These are phyloP conservation scores for Tenebrio molitor DNA, from an alignment of 1,140 invertebrate genomes.

Conservation along the genomic window DNA sequence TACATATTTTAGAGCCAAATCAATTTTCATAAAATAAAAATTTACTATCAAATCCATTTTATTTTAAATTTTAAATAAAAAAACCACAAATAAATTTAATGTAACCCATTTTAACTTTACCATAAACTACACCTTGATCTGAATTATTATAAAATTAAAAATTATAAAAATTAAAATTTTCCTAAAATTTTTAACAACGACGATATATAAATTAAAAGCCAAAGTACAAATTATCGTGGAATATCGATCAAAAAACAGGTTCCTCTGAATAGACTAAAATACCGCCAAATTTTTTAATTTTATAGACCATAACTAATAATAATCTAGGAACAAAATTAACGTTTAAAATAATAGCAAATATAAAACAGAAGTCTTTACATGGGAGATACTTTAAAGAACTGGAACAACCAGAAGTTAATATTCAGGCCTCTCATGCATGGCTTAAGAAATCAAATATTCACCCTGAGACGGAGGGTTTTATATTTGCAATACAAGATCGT, in stretches of 20 bases:
- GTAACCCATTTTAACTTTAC: constrained; percentile 70
- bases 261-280: too few relatives aligned
- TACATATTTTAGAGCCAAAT: constrained; percentile 66
- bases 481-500: too few relatives aligned
- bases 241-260: too few relatives aligned
- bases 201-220: constrained; percentile 70
- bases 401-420: too few relatives aligned
- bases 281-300: too few relatives aligned
- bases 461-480: too few relatives aligned
- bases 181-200: constrained; percentile 70
- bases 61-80: constrained; percentile 62
- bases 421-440: too few relatives aligned
- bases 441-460: too few relatives aligned
- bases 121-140: constrained; percentile 74
- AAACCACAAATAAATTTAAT: constrained; percentile 58
- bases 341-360: constrained; percentile 71
- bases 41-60: constrained; percentile 52
- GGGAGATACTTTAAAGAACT: too few relatives aligned
- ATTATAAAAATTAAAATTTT: constrained; percentile 68
- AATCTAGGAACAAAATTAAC: constrained; percentile 65
- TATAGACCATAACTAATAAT: constrained; percentile 70
- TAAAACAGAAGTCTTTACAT: too few relatives aligned
- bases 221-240: constrained; percentile 70
- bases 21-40: background rate
- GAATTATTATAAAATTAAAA: constrained; percentile 68